Evolutionary conservation across 2,888 invertebrate species (phyloP).

Genomic region (Drosophila siamana): DNA sequence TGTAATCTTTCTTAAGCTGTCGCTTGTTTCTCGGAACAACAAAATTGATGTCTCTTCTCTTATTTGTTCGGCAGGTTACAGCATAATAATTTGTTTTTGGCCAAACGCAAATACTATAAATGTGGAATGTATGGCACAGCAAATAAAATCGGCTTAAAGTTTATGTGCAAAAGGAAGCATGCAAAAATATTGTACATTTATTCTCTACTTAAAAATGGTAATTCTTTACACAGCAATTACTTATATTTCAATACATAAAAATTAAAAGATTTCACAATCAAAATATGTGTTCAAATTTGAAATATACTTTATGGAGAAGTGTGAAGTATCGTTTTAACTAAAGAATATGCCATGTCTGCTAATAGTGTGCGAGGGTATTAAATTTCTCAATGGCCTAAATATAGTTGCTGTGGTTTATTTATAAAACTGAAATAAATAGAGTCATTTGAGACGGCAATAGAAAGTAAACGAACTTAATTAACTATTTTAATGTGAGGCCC

Average conservation of each 20-base stretch:
- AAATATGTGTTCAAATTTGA: too few species aligned
- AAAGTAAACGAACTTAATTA: slow-evolving; percentile 15
- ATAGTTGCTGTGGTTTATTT: slow-evolving; percentile 1
- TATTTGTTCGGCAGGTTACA: background rate
- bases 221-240: too few species aligned
- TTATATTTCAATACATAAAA: too few species aligned
- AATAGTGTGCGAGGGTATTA: background rate
- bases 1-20: background rate
- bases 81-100: background rate
- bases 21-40: background rate
- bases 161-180: too few species aligned
- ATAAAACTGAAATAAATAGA: slow-evolving; percentile 17
- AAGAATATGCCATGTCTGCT: background rate
- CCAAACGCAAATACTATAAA: too few species aligned
- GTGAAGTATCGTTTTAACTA: background rate
- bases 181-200: too few species aligned
- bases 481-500: slow-evolving; percentile 15
- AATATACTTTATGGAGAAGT: background rate
- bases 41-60: background rate
- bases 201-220: too few species aligned
- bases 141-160: too few species aligned
- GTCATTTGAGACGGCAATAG: slow-evolving; percentile 11
- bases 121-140: too few species aligned
- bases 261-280: too few species aligned
- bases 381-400: background rate